phyloP scores from a whole-genome alignment of 2,797 vertebrate genomes.

The Accipiter minullus region DNA sequence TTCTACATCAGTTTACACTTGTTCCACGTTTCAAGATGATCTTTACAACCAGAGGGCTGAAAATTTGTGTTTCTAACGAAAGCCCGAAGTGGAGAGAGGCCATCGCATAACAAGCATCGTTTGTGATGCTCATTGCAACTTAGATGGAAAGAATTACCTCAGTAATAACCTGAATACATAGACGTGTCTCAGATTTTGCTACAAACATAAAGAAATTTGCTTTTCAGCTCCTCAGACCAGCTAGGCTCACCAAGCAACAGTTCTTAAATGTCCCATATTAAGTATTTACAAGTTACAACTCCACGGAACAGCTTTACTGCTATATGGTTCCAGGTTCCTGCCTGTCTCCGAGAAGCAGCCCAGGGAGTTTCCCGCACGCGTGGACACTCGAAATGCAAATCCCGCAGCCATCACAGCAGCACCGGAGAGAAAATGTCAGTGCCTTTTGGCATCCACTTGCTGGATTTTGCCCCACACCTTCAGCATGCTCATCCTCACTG shows the following conservation, averaged over 20 bases:
- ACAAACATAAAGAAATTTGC: not conserved
- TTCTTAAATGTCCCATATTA: not conserved
- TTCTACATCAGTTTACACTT: not conserved
- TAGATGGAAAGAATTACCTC: not conserved
- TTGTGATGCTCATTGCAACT: not conserved
- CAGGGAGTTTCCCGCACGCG: not conserved
- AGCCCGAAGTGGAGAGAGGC: not conserved
- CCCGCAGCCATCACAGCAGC: not conserved
- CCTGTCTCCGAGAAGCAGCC: not conserved
- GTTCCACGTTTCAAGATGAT: not conserved
- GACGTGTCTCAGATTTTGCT: not conserved
- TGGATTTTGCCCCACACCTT: not conserved
- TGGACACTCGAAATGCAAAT: not conserved
- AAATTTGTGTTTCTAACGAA: not conserved
- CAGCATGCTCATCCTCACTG: not conserved
- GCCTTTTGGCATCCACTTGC: not conserved
- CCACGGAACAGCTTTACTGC: not conserved
- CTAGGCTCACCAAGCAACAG: not conserved
- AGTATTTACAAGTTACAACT: not conserved
- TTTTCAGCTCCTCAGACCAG: not conserved
- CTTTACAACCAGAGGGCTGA: not conserved
- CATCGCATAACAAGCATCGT: not conserved
- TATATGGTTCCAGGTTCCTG: not conserved
- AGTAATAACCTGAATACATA: not conserved
- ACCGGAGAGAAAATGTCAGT: rapidly evolving